Evolutionary conservation across 92 coral and sea anemone species (phyloP), one percentile per base, ranked within the genome.

Genomic region (Montipora capitata): DNA sequence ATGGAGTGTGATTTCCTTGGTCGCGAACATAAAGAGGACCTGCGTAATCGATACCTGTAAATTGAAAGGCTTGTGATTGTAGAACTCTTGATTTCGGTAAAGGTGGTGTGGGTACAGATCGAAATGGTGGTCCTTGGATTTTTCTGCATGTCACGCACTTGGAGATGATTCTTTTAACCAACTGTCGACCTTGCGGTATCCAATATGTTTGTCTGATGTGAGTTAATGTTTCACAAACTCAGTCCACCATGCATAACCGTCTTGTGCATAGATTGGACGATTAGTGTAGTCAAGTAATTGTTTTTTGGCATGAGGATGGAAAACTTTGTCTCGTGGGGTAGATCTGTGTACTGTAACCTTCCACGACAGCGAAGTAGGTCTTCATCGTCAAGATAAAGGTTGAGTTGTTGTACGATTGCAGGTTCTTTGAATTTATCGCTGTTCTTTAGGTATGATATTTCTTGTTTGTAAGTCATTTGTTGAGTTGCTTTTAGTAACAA

Each of bases 111-210:
- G 76, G 38, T 20, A 85, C 67, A 9, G 92, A 71, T 6, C 42
- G 84, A 72, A 70, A 91, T 38, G 91, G 86, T 17, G 77, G 85
- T 68, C 94, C 92, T 56, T 87, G 86, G 2, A 52, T 57, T 68
- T 76, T 81, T 54, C 39, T 78, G 83, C 94, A 92, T 74, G 80
- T 89, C n/a, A 85, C 86, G 77, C 91, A 93, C 38, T 76, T 42
- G 35, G 78, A 67, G 15, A 84, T 77, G 77, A 85, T 74, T 59
- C 27, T 85, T 64, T 92, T 88, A 1, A 88, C 64, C 18, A 78
- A 68, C 41, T 87, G 94, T 80, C 91, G 68, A 12, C 91, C 94
- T 76, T 79, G 78, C 13, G 89, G 93, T 38, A 89, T 85, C 96
- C 93, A 93, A 80, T 42, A 93, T 59, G 64, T 69, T 75, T 89